Evolutionary conservation across 1,140 invertebrate genomes (phyloP).

Genomic region (Rhynchophorus ferrugineus): DNA sequence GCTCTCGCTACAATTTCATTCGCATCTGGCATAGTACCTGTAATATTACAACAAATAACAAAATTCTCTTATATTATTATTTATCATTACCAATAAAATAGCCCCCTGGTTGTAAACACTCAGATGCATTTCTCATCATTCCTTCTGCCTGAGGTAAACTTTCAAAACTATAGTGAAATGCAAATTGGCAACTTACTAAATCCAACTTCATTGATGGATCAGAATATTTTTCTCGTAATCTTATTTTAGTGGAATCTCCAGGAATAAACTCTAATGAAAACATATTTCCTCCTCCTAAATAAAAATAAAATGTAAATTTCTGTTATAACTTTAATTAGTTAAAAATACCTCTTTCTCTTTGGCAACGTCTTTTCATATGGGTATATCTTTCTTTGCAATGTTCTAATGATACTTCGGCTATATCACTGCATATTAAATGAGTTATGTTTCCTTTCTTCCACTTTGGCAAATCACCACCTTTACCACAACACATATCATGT

Average conservation of each 20-base stretch:
- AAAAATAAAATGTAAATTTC: no score
- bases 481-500: constrained; percentile 79
- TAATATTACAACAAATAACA: constrained; percentile 50
- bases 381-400: constrained; percentile 71
- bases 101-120: constrained; percentile 80
- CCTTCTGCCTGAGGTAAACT: constrained; percentile 81
- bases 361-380: constrained; percentile 45
- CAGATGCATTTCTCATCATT: constrained; percentile 89
- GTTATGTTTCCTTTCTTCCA: constrained; percentile 81
- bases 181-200: constrained; percentile 94
- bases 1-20: constrained; percentile 71
- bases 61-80: neutral
- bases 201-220: constrained; percentile 75
- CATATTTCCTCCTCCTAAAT: constrained; percentile 24
- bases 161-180: constrained; percentile 95
- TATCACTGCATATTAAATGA: constrained; percentile 90
- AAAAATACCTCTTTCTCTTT: constrained; percentile 38
- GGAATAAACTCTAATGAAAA: constrained; percentile 88
- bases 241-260: constrained; percentile 84
- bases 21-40: constrained; percentile 92
- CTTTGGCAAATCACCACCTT: constrained; percentile 97
- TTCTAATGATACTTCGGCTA: constrained; percentile 84
- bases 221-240: constrained; percentile 61
- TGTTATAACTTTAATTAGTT: no score
- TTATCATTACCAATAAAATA: constrained; percentile 78